A percentile compares a stretch with the other conserved stretches of the same genome.
Evolutionary conservation across 92 coral and sea anemone genomes (phyloP).

Genomic region (Diadumene lineata): DNA sequence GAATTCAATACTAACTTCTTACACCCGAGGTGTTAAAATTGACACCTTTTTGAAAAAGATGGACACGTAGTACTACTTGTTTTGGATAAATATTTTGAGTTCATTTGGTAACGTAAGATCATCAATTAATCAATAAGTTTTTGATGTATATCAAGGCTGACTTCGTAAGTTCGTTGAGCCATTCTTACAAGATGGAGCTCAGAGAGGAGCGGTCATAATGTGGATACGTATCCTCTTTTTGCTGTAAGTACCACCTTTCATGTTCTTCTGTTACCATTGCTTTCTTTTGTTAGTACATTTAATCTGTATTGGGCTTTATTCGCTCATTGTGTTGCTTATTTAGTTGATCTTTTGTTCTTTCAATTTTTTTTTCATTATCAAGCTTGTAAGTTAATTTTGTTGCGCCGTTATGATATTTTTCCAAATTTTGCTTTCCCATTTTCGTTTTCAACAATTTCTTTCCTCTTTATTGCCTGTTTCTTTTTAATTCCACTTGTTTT

Average conservation of each 20-base stretch:
- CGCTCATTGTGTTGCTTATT: no score
- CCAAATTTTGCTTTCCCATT: no score
- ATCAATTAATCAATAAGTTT: neutral
- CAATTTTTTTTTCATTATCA: no score
- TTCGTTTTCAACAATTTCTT: no score
- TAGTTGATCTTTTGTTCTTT: no score
- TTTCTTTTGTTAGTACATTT: neutral
- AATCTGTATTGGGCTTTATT: no score
- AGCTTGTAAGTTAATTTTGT: no score
- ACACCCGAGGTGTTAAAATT: neutral
- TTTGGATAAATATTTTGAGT: neutral
- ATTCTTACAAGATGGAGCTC: neutral
- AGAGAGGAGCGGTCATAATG: conserved; percentile 14
- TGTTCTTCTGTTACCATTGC: neutral
- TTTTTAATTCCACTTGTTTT: no score
- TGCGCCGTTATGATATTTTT: no score
- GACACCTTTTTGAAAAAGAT: neutral
- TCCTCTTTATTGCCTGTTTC: no score
- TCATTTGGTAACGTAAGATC: neutral
- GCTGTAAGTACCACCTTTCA: conserved; percentile 19
- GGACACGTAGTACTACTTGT: neutral
- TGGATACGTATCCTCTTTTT: conserved; percentile 23
- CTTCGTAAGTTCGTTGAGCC: neutral
- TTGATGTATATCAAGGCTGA: neutral
- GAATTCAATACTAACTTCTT: no score